These are phyloP conservation scores for Parapristionchus giblindavisi DNA, from an alignment of 2,888 invertebrate genomes.

Conservation along the genomic window DNA sequence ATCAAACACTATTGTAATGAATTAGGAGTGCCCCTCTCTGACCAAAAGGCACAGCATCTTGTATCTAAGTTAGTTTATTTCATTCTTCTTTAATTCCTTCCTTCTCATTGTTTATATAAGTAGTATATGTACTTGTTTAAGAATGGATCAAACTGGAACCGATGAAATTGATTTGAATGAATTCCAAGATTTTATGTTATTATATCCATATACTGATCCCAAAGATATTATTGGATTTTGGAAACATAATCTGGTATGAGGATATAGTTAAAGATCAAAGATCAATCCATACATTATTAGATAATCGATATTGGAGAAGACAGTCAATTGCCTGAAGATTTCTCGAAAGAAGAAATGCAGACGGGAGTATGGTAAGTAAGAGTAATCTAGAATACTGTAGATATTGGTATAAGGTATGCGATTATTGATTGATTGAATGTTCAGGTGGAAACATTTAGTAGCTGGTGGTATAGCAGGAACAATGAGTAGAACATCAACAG, in stretches of 20 bases:
- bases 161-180: constrained; percentile 94
- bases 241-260: constrained; percentile 86
- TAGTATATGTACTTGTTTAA: too few species aligned
- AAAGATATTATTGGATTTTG: constrained; percentile 93
- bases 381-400: neutral
- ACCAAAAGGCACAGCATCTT: constrained; percentile 85
- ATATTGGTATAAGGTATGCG: neutral
- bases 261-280: too few species aligned
- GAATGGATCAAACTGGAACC: constrained; percentile 92
- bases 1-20: constrained; percentile 91
- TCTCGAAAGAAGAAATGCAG: constrained; percentile 91
- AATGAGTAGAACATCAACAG: constrained; percentile 93
- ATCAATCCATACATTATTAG: too few species aligned
- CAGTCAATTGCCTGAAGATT: constrained; percentile 96
- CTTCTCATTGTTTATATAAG: too few species aligned
- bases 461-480: constrained; percentile 96
- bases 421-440: constrained; percentile 69
- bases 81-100: too few species aligned
- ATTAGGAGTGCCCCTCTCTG: constrained; percentile 86
- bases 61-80: constrained; percentile 81
- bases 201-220: constrained; percentile 90
- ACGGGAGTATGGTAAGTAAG: constrained; percentile 75
- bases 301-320: constrained; percentile 82
- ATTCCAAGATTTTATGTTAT: constrained; percentile 93
- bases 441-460: constrained; percentile 93